Evolutionary conservation across 2,113 vertebrate species (phyloP).

Genomic region (Arvicanthis niloticus): DNA sequence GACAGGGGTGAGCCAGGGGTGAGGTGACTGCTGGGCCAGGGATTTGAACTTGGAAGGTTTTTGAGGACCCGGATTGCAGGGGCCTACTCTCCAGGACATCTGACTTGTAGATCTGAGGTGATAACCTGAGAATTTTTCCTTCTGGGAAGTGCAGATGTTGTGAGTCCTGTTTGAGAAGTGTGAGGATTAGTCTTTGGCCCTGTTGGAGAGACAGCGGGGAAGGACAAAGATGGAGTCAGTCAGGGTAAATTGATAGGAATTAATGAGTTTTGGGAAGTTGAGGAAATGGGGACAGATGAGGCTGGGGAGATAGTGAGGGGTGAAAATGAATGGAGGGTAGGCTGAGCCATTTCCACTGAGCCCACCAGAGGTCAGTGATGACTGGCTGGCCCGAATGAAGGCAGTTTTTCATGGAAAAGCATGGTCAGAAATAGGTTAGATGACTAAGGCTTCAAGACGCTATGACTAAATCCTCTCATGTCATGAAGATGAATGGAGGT

Average conservation of each 20-base stretch:
- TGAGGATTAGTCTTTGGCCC: background rate
- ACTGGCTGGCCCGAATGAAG: conserved; percentile 35
- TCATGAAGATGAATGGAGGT: background rate
- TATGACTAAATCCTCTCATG: background rate
- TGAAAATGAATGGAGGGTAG: background rate
- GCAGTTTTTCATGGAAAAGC: conserved; percentile 11
- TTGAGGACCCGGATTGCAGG: background rate
- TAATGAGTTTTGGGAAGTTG: background rate
- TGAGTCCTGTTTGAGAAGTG: background rate
- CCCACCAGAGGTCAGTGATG: background rate
- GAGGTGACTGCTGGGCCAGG: background rate
- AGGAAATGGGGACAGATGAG: background rate
- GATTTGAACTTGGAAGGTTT: background rate
- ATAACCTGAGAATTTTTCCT: background rate
- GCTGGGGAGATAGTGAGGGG: background rate
- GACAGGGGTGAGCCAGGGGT: background rate
- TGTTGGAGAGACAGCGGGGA: background rate
- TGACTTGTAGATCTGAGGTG: background rate
- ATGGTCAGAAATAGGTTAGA: conserved; percentile 5
- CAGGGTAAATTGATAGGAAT: background rate
- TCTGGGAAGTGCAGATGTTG: background rate
- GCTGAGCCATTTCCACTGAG: background rate
- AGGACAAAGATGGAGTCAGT: background rate
- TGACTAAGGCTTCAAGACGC: background rate
- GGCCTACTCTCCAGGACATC: background rate